These are phyloP conservation scores for Irena cyanogastra DNA, from an alignment of 2,113 vertebrate species.

Conservation along the genomic window DNA sequence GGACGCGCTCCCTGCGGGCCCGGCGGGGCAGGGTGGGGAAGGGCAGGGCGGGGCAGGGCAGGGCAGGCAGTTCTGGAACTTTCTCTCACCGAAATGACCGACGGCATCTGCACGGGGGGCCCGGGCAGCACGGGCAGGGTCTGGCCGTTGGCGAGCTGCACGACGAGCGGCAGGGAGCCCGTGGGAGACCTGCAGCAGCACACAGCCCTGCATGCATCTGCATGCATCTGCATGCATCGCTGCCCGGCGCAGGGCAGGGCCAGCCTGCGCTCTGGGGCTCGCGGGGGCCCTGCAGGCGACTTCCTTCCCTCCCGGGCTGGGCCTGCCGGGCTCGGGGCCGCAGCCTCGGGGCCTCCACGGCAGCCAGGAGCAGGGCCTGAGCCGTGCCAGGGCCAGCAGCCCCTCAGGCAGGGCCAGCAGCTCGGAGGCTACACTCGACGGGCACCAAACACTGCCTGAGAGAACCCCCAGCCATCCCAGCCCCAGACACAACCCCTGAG, in stretches of 20 bases:
- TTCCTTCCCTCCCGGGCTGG: no score
- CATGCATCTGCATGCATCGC: no score
- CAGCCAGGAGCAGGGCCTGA: background rate
- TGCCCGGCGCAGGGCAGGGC: no score
- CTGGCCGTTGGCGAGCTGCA: slow-evolving; percentile 94
- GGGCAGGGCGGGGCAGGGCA: background rate
- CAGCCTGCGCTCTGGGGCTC: no score
- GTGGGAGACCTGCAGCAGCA: slow-evolving; percentile 81
- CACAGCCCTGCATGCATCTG: no score
- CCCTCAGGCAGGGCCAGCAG: background rate
- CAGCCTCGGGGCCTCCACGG: no score
- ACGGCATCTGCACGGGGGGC: slow-evolving; percentile 89
- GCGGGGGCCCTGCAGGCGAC: no score
- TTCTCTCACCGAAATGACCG: slow-evolving; percentile 92
- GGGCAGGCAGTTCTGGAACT: background rate
- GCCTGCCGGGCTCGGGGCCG: no score
- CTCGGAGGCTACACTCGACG: background rate
- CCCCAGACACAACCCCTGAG: background rate
- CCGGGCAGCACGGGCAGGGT: slow-evolving; percentile 89
- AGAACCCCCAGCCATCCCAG: background rate
- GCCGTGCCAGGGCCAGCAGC: background rate
- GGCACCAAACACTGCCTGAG: background rate
- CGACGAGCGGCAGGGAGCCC: slow-evolving; percentile 88
- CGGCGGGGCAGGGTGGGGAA: no score
- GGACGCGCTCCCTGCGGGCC: no score